Evolutionary conservation across 2,113 vertebrate genomes (phyloP).

Genomic region (Aptenodytes patagonicus): DNA sequence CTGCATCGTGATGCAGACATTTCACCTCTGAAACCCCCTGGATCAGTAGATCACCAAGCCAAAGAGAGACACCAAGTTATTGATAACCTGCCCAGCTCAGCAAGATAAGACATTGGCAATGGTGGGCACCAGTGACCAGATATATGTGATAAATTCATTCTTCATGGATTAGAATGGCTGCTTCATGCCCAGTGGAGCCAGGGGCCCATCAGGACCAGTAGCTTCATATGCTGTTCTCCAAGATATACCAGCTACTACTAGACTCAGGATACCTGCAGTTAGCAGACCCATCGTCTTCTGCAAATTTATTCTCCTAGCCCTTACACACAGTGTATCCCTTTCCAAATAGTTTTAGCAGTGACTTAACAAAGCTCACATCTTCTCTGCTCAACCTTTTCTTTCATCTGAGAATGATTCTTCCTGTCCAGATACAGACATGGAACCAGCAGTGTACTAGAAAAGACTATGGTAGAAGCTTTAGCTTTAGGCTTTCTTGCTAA

Average conservation of each 20-base stretch:
- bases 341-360: background rate
- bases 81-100: background rate
- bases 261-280: background rate
- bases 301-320: background rate
- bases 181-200: background rate
- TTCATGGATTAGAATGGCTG: background rate
- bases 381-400: background rate
- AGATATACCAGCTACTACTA: background rate
- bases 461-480: background rate
- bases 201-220: background rate
- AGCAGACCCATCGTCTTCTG: background rate
- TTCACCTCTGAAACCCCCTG: background rate
- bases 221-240: background rate
- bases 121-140: background rate
- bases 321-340: background rate
- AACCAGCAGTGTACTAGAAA: background rate
- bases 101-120: background rate
- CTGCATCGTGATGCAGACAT: rapidly evolving
- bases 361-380: background rate
- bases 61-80: background rate
- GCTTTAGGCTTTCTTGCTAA: background rate
- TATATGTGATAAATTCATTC: background rate
- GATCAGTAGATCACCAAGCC: background rate
- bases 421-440: background rate
- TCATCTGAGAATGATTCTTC: background rate